Percentiles rank a stretch among this genome's conserved stretches.
Conservation (phyloP, 2,888 invertebrate species). For the Cephus rjabovi region DNA sequence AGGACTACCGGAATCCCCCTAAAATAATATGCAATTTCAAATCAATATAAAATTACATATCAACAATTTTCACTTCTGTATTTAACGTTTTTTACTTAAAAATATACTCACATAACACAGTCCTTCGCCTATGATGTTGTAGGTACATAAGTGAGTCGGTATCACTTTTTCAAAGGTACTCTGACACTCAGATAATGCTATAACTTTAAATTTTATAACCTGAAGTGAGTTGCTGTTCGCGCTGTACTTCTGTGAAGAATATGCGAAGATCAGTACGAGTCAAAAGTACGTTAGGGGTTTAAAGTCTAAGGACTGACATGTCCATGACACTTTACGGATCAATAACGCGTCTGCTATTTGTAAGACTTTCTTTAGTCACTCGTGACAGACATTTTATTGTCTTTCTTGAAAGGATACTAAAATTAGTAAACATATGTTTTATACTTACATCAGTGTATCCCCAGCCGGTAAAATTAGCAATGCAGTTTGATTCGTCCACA, state of each 20-base stretch:
- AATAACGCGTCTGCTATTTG: no score
- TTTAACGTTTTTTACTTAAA: neutral
- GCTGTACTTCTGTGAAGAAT: constrained; percentile 63
- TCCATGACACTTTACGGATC: no score
- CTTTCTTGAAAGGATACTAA: neutral
- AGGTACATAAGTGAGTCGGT: constrained; percentile 70
- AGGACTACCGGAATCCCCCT: constrained; percentile 40
- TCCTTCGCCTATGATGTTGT: constrained; percentile 69
- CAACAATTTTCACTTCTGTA: neutral
- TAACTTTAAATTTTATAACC: constrained; percentile 68
- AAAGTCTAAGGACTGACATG: no score
- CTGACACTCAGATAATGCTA: constrained; percentile 68
- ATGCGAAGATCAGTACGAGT: no score
- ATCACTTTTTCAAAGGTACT: constrained; percentile 22
- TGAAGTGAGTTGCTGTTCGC: constrained; percentile 69
- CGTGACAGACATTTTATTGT: no score
- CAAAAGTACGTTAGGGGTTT: no score
- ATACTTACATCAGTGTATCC: constrained; percentile 66
- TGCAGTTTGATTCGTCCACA: constrained; percentile 56
- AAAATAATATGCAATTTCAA: constrained; percentile 3
- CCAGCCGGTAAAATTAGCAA: constrained; percentile 68
- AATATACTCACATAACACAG: constrained; percentile 68
- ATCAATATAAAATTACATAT: neutral
- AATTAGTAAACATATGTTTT: neutral
- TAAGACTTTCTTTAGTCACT: no score